Conservation (phyloP, 1,140 invertebrate species). For the Antheraea pernyi region DNA sequence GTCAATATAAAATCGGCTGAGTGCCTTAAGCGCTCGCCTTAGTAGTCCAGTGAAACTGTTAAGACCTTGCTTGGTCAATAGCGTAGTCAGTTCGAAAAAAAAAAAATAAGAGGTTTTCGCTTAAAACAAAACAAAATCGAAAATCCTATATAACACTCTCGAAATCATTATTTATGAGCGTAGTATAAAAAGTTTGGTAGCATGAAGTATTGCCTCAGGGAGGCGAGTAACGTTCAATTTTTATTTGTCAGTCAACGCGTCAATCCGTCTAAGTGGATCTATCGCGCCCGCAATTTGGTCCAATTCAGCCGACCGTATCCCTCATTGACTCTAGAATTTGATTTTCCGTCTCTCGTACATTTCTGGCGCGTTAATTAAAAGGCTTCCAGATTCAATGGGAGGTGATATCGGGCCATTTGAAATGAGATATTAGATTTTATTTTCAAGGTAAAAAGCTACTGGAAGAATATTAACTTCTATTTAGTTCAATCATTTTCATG, state of each 20-base stretch:
- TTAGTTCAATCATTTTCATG: neutral
- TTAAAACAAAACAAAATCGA: too few relatives aligned
- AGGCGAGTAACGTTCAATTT: neutral
- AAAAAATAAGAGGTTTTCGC: too few relatives aligned
- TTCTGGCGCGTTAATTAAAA: neutral
- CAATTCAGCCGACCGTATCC: neutral
- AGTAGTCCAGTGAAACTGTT: too few relatives aligned
- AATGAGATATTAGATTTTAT: constrained; percentile 5
- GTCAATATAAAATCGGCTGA: too few relatives aligned
- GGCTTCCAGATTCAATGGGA: neutral
- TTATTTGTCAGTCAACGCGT: neutral
- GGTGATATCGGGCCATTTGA: neutral
- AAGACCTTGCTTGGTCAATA: too few relatives aligned
- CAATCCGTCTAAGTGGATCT: constrained; percentile 2
- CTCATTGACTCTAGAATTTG: constrained; percentile 1
- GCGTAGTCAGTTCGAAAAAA: too few relatives aligned
- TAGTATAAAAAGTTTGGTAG: too few relatives aligned
- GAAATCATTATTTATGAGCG: too few relatives aligned
- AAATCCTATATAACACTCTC: too few relatives aligned
- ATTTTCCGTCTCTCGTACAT: neutral
- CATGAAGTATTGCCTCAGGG: too few relatives aligned
- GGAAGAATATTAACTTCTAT: neutral
- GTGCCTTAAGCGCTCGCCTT: too few relatives aligned
- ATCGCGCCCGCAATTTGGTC: neutral
- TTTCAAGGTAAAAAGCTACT: neutral